Percentiles rank a stretch among this genome's conserved stretches.
These are phyloP conservation scores for Apus apus DNA, from an alignment of 2,113 vertebrate species.

Conservation along the genomic window DNA sequence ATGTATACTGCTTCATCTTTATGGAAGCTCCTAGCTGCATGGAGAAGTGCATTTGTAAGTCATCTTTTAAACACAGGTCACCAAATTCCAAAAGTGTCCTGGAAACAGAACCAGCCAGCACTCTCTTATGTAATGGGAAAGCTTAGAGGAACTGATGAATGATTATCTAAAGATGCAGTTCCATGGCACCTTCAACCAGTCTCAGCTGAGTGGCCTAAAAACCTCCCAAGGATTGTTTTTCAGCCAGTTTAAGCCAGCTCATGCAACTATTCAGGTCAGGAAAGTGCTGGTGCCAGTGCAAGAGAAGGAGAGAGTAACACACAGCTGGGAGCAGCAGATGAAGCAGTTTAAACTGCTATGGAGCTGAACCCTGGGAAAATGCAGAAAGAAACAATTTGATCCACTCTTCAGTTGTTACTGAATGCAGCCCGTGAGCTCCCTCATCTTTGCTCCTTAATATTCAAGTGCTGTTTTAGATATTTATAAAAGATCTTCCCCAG, in stretches of 20 bases:
- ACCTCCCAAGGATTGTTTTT: not conserved
- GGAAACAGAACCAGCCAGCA: not conserved
- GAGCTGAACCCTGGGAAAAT: not conserved
- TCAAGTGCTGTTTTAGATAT: not conserved
- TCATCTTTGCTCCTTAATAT: not conserved
- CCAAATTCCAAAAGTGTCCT: not conserved
- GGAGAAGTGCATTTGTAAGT: not conserved
- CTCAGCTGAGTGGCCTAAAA: constrained; percentile 1
- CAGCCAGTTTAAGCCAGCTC: constrained; percentile 11
- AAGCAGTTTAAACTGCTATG: not conserved
- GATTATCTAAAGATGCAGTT: not conserved
- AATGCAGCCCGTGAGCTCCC: not conserved
- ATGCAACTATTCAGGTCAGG: not conserved
- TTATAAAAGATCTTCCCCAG: not conserved
- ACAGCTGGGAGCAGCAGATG: not conserved
- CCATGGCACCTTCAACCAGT: not conserved
- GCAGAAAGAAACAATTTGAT: not conserved
- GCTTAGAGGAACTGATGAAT: not conserved
- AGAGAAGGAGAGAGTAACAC: not conserved
- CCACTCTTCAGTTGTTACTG: not conserved
- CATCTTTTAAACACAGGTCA: not conserved
- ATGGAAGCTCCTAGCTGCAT: not conserved
- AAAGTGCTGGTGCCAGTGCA: not conserved
- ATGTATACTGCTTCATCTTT: not conserved
- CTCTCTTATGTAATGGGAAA: not conserved